Base-by-base conservation (phyloP, 2,888 invertebrate species). In the Hylaea fasciaria region DNA sequence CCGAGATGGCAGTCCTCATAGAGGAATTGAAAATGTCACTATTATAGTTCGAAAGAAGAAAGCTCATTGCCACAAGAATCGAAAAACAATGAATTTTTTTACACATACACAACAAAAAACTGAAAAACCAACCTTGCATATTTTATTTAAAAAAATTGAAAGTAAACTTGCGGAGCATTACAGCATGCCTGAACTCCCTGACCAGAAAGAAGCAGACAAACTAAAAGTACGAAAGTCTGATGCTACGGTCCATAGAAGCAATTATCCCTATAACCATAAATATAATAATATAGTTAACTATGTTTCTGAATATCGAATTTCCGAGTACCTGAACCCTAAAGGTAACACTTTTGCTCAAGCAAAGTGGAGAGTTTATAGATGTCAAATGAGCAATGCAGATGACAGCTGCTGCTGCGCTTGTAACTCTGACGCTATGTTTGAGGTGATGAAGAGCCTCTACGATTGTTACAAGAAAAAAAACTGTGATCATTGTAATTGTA, bases 351-450 rank as follows among this genome's bases (percentile, higher is more conserved):
- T 68, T 39, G 52, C 44, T 32, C 66, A 56, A 57, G 28, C 57
- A 8, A 69, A 53, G 29, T 73, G 58, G 65, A 58, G 56, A 14
- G 61, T 74, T n/a, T 83, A 85, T 59, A 75, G 82, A 60, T 83
- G 81, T 60, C 84, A 87, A 66, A 62, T 83, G 2, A 76, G 68
- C 53, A 70, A 71, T 13, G 57, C 70, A 39, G 73, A 86, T 48
- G 86, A 87, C 43, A 74, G 69, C 41, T 87, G 83, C 65, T 86
- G 85, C 53, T 85, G 85, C 66, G 77, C 80, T 0, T 86, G 86
- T 66, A 86, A 88, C 68, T 87, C 88, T n/a, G 88, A 88, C 67
- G 85, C 85, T 7, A 86, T 88, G 84, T 88, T 87, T 64, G 86
- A 87, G 69, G 88, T 87, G n/a, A 87, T 88, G 88, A 88, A 88